These are phyloP conservation scores for Laupala kohalensis DNA, from an alignment of 1,140 invertebrate genomes.

Conservation along the genomic window DNA sequence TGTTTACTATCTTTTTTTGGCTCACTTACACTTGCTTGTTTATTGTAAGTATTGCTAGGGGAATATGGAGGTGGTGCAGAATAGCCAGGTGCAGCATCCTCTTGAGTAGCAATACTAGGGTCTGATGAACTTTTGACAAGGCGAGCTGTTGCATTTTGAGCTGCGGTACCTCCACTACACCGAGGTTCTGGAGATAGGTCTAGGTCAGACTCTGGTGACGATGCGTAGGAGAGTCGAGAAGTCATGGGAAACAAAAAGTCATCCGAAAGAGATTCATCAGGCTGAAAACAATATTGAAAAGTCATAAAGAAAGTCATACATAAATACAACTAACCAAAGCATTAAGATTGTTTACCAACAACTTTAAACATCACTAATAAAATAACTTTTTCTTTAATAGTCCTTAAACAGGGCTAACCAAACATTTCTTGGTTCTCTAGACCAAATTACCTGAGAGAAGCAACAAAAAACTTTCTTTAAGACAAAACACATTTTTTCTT, in stretches of 20 bases:
- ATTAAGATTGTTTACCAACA: neutral
- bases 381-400: neutral
- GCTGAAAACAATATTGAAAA: constrained; percentile 41
- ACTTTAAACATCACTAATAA: neutral
- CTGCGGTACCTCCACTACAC: constrained; percentile 26
- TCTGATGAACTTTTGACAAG: constrained; percentile 74
- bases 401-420: neutral
- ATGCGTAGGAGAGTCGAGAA: constrained; percentile 85
- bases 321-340: neutral
- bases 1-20: too few species aligned
- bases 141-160: constrained; percentile 42
- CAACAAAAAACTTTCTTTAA: neutral
- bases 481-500: too few species aligned
- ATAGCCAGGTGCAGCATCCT: constrained; percentile 38
- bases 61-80: constrained; percentile 63
- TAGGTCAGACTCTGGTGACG: constrained; percentile 87
- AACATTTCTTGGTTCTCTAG: constrained; percentile 16
- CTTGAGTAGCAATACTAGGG: constrained; percentile 65
- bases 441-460: neutral
- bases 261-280: constrained; percentile 73
- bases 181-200: constrained; percentile 64
- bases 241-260: constrained; percentile 98
- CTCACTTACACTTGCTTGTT: constrained; percentile 19
- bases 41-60: constrained; percentile 27
- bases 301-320: too few species aligned